Base-by-base conservation (phyloP, 2,797 vertebrate genomes). In the Typhlichthys subterraneus region DNA sequence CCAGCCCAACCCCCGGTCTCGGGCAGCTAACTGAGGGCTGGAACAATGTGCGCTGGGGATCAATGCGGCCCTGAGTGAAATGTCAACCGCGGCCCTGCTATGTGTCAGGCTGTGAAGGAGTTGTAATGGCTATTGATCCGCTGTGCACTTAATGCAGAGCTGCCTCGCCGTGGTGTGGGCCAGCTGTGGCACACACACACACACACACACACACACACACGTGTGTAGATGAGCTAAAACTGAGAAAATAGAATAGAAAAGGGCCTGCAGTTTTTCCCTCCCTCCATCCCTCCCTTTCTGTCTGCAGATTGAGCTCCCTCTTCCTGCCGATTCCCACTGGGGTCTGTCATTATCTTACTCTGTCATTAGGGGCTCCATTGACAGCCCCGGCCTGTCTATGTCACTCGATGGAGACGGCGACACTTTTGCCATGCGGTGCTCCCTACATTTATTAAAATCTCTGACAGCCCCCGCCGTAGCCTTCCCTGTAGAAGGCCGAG, bases 341-440 rank as follows among this genome's bases (percentile, higher is more conserved):
- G 95, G 94, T 94, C 96, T 99, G 96, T 99, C 96, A 99, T 99
- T 99, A 99, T 98, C 96, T 95, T 96, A 95, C 96, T 97, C 97
- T 99, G 96, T 99, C 97, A 99, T 99, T 99, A 99, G 94, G 94
- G 94, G 96, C 95, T 97, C 94, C 96, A 97, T 95, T 96, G 90
- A 93, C 91, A 93, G 88, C 90, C 90, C 86, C 83, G 94, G 95
- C 94, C 95, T 94, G 94, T 94, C 95, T 94, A 84, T 98, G 96
- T 98, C 96, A 97, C 95, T 98, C 96, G 97, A 95, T 96, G 95
- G 95, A 96, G 96, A 98, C 97, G 97, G 96, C 95, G 95, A 95
- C 94, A 96, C 95, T 96, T 96, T 96, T 95, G 93, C 94, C 95
- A 95, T 95, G 93, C 93, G 92, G 93, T 93, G 92, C 94, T 96